Conservation (phyloP, 2,888 invertebrate genomes). For the Tiliacea citrago region DNA sequence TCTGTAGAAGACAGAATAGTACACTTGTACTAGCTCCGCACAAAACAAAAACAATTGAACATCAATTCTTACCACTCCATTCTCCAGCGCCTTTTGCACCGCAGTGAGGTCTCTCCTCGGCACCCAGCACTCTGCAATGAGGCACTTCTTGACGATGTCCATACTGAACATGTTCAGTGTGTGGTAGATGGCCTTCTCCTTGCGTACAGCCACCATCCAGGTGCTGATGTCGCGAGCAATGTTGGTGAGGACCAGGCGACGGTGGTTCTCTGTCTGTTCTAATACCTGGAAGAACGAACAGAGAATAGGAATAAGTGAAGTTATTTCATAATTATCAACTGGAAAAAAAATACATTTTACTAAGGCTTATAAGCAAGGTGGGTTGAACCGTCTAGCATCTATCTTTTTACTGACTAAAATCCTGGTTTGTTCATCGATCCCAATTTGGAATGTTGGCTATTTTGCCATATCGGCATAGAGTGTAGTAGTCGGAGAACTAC, state of each 20-base stretch:
- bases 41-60: not conserved
- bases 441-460: not conserved
- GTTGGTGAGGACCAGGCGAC: constrained; percentile 95
- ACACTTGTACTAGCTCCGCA: not conserved
- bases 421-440: not conserved
- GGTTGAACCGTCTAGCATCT: not conserved
- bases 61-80: constrained; percentile 93
- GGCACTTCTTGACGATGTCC: constrained; percentile 97
- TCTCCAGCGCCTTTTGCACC: constrained; percentile 94
- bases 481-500: too few species aligned
- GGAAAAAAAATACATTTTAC: not conserved
- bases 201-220: constrained; percentile 96
- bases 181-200: constrained; percentile 98
- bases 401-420: not conserved
- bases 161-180: constrained; percentile 97
- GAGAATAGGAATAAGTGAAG: not conserved
- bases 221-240: constrained; percentile 97
- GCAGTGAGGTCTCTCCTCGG: constrained; percentile 93
- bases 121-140: constrained; percentile 97
- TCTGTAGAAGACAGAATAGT: not conserved
- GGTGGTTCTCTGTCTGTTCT: constrained; percentile 96
- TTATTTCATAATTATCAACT: not conserved
- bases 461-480: not conserved
- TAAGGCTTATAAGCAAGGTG: not conserved
- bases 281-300: constrained; percentile 91